phyloP scores from a whole-genome alignment of 2,797 vertebrate genomes.

The Sciurus carolinensis region DNA sequence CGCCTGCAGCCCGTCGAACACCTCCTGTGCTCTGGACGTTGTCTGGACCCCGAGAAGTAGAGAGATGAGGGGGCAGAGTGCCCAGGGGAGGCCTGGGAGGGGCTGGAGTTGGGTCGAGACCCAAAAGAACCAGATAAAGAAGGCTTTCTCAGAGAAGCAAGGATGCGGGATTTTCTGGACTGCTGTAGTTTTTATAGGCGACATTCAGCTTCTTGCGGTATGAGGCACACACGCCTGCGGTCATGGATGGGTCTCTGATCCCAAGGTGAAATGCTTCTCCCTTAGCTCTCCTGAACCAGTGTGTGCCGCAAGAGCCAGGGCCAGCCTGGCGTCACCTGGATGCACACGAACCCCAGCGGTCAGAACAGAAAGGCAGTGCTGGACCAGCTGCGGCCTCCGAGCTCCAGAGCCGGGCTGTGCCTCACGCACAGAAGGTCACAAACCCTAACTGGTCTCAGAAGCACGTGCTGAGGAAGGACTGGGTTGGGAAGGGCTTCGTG shows the following conservation, averaged over 20 bases:
- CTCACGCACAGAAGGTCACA: neutral
- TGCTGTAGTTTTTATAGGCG: neutral
- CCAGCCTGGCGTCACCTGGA: neutral
- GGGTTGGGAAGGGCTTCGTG: neutral
- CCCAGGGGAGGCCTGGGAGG: too few species aligned
- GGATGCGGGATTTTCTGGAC: neutral
- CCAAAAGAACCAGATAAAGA: neutral
- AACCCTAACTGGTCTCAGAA: neutral
- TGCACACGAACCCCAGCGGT: neutral
- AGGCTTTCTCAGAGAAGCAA: neutral
- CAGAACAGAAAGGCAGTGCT: accelerated
- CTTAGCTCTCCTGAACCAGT: neutral
- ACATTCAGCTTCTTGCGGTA: accelerated
- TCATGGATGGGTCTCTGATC: neutral
- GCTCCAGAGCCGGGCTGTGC: neutral
- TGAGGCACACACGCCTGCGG: accelerated
- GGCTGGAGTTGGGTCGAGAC: neutral
- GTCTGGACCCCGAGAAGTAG: neutral
- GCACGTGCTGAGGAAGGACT: neutral
- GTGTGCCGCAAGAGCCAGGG: neutral
- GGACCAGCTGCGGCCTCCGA: accelerated
- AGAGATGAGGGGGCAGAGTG: accelerated
- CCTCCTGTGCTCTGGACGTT: too few species aligned
- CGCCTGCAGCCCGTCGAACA: too few species aligned
- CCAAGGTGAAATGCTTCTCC: neutral